Base-by-base conservation (phyloP, 2,113 vertebrate genomes). In the Sphyrna mokarran region DNA sequence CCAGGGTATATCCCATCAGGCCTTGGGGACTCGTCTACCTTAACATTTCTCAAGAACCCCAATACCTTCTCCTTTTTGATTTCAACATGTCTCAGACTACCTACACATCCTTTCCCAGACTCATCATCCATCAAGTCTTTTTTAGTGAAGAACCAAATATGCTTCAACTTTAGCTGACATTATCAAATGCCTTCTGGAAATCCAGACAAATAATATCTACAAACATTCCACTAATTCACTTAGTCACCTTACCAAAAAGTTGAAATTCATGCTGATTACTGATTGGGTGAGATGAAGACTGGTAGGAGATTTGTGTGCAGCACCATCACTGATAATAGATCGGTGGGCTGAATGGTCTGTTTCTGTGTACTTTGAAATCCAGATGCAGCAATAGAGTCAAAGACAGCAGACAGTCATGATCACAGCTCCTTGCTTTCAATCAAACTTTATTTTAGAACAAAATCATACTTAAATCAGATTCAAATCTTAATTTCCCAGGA, bases 401-500 rank as follows among this genome's bases (percentile, higher is more conserved):
- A 63, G 54, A 68, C 2, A 68, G 61, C 89, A 91, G 89, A 0
- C 22, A 54, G 20, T 7, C 61, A 22, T 3, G 20, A 7, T 66
- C 16, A 10, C 33, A 22, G 4, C 3, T 5, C 3, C 16, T 83
- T 83, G 37, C 37, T 83, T 83, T 83, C 80, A 20, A 43, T 43
- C 80, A 83, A 43, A 18, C 61, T 93, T 93, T 66, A 93, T 93
- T 91, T 93, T 66, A 40, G 89, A 93, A 93, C n/a, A 93, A 61
- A 93, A 93, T 93, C 61, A 66, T 22, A 61, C 33, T 90, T 61
- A 61, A 90, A 63, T 90, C 29, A 90, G 26, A 90, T 33, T 61
- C 4, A 90, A 90, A 33, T 61, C 54, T 29, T 66, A 16, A 22
- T 68, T 22, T 37, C 61, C 7, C 33, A 14, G n/a, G 87, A 91